phyloP scores from a whole-genome alignment of 2,113 vertebrate genomes.

The Megaleporinus macrocephalus region DNA sequence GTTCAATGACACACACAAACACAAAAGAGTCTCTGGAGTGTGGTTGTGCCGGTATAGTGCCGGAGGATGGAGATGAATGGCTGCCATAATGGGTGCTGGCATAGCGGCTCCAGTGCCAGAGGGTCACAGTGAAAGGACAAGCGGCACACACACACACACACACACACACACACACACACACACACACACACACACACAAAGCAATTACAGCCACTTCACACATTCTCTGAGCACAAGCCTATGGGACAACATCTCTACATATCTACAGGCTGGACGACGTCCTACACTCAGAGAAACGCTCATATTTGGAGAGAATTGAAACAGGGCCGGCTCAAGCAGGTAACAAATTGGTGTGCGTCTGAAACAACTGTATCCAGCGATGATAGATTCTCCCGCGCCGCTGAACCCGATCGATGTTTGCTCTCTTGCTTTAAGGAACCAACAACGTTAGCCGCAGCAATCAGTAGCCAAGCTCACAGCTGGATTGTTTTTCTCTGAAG shows the following conservation, averaged over 20 bases:
- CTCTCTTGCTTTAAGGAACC: slow-evolving; percentile 35
- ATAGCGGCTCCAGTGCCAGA: slow-evolving; percentile 37
- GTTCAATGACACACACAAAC: neutral
- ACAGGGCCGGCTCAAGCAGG: slow-evolving; percentile 23
- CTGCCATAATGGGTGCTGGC: slow-evolving; percentile 48
- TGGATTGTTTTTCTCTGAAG: slow-evolving; percentile 22
- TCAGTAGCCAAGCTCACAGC: slow-evolving; percentile 31
- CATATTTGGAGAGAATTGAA: slow-evolving; percentile 24
- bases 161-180: too few species aligned
- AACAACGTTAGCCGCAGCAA: slow-evolving; percentile 32
- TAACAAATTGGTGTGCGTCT: slow-evolving; percentile 38
- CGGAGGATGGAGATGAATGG: slow-evolving; percentile 54
- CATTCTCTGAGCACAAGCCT: neutral
- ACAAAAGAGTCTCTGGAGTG: slow-evolving; percentile 19
- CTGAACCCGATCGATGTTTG: slow-evolving; percentile 40
- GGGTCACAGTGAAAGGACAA: slow-evolving; percentile 41
- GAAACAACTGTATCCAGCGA: slow-evolving; percentile 40
- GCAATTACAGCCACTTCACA: slow-evolving; percentile 22
- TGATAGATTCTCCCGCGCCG: slow-evolving; percentile 34
- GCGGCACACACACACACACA: slow-evolving; percentile 17
- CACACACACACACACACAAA: neutral
- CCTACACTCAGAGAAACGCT: neutral
- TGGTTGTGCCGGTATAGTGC: slow-evolving; percentile 22
- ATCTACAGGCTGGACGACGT: neutral
- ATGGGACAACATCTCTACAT: neutral